These are phyloP conservation scores for Leuciscus idus DNA, from an alignment of 2,113 vertebrate species.

Conservation along the genomic window DNA sequence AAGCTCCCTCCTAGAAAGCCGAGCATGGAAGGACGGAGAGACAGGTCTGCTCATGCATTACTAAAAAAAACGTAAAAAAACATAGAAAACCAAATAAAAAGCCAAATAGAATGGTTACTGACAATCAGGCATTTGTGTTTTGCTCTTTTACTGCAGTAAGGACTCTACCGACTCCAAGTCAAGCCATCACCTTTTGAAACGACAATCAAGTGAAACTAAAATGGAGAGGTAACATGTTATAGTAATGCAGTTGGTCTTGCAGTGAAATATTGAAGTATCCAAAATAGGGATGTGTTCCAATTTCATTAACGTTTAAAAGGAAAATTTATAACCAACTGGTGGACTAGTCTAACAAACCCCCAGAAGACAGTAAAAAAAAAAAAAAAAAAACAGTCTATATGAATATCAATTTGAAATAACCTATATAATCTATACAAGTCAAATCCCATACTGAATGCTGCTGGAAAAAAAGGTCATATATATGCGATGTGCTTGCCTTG, in stretches of 20 bases:
- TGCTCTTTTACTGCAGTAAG: constrained; percentile 65
- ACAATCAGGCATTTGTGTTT: background rate
- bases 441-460: too few species aligned
- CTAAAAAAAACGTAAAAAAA: too few species aligned
- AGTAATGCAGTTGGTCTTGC: background rate
- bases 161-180: constrained; percentile 72
- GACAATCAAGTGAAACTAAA: constrained; percentile 61
- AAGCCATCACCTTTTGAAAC: constrained; percentile 57
- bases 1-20: constrained; percentile 63
- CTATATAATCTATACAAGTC: too few species aligned
- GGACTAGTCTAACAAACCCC: too few species aligned
- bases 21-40: constrained; percentile 68
- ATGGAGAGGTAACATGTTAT: constrained; percentile 70
- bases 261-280: background rate
- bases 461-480: too few species aligned
- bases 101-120: background rate
- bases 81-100: background rate
- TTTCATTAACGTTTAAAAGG: too few species aligned
- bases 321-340: too few species aligned
- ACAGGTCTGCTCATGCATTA: constrained; percentile 67
- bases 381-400: too few species aligned
- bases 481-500: background rate
- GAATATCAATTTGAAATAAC: too few species aligned
- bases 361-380: too few species aligned
- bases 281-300: too few species aligned